phyloP scores from a whole-genome alignment of 1,140 invertebrate genomes.

The Drosophila ficusphila region DNA sequence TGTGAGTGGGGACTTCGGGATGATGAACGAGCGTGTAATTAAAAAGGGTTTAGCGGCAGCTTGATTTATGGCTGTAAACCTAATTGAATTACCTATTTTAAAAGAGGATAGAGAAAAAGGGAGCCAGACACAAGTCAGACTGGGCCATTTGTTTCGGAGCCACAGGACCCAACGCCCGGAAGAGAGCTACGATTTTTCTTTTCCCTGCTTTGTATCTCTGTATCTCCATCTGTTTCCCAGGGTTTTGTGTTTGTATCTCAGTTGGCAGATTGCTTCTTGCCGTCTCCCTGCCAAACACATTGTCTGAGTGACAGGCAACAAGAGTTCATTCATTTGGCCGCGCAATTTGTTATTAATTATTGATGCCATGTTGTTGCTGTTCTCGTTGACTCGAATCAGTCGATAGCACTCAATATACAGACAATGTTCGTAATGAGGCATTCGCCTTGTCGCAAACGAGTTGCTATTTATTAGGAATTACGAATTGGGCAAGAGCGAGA shows the following conservation, averaged over 20 bases:
- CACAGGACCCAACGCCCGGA: conserved; percentile 28
- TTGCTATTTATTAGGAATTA: conserved; percentile 49
- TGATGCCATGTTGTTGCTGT: conserved; percentile 24
- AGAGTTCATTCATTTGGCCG: conserved; percentile 69
- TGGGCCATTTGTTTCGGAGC: conserved; percentile 42
- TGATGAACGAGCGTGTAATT: conserved; percentile 73
- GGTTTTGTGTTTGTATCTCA: conserved; percentile 14
- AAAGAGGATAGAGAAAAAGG: neutral
- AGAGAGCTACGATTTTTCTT: conserved; percentile 48
- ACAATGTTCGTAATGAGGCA: conserved; percentile 14
- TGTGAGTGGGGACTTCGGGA: conserved; percentile 17
- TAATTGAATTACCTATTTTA: conserved; percentile 70
- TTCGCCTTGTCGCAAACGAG: conserved; percentile 33
- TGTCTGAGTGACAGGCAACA: conserved; percentile 73
- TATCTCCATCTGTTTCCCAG: neutral
- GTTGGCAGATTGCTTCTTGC: neutral
- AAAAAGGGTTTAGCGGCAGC: conserved; percentile 73
- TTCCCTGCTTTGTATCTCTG: neutral
- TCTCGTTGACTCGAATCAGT: conserved; percentile 9
- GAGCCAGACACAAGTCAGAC: conserved; percentile 57
- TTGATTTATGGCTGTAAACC: conserved; percentile 71
- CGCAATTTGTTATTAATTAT: conserved; percentile 54
- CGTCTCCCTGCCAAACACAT: conserved; percentile 56
- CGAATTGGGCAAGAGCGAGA: conserved; percentile 14
- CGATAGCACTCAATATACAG: conserved; percentile 7